Evolutionary conservation across 2,888 invertebrate species (phyloP), one percentile per base, ranked within the genome.

Genomic region (Thyatira batis): DNA sequence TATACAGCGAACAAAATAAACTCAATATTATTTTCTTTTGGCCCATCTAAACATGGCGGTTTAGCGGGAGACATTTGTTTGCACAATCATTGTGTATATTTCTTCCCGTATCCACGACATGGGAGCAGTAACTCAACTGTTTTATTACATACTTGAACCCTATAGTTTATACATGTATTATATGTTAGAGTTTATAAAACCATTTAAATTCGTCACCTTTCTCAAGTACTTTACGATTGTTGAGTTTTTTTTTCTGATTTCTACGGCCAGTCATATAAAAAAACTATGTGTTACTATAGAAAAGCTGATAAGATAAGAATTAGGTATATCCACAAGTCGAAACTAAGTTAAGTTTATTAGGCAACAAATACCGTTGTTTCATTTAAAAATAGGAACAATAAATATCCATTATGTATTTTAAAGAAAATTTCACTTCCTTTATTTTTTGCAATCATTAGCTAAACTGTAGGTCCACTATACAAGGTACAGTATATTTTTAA

Each of bases 21-120:
- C 77, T 71, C 71, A 75, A 73, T 70, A 70, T 70, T 70, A 70
- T 70, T 71, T 67, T 71, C 71, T 66, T 69, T 68, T 68, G 73
- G 73, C 67, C 71, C 67, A 73, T 67, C 71, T 60, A 77, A 79
- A 77, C 78, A 76, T 60, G 59, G 66, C 54, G 65, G 73, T 72
- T 68, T 62, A 65, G 58, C 50, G 62, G 61, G 71, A 67, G 75
- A 78, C 75, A 78, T 80, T 81, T 84, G 85, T 86, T 85, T 86
- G 82, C 78, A 73, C 77, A 83, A 76, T 73, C 77, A 79, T 79
- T 74, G 78, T 82, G 78, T 76, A 56, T 68, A 76, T 80, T 77
- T 78, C 73, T 78, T 69, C 65, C 61, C 60, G 76, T 82, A 71
- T 75, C 68, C 70, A 73, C 76, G 72, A 48, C 9, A 27, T 17